phyloP scores from a whole-genome alignment of 1,140 invertebrate species.

The Goniozus legneri region DNA sequence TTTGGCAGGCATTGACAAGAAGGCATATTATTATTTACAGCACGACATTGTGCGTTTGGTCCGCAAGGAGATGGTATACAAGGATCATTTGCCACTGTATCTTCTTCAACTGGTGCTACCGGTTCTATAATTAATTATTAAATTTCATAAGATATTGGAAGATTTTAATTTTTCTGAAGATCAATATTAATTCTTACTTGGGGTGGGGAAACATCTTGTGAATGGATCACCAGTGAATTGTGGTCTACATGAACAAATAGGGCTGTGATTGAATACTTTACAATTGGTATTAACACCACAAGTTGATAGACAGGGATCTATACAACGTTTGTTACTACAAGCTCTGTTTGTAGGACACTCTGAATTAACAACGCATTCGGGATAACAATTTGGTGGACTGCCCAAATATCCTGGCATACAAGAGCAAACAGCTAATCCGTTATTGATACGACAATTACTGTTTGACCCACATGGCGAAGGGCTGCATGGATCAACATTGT shows the following conservation, averaged over 20 bases:
- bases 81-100: conserved; percentile 29
- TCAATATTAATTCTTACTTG: conserved; percentile 51
- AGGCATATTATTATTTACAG: conserved; percentile 35
- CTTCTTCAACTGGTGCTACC: conserved; percentile 6
- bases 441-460: conserved; percentile 63
- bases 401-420: conserved; percentile 61
- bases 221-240: conserved; percentile 58
- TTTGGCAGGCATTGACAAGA: conserved; percentile 64
- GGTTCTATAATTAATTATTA: conserved; percentile 4
- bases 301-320: conserved; percentile 52
- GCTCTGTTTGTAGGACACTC: conserved; percentile 50
- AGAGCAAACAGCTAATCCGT: conserved; percentile 62
- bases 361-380: conserved; percentile 52
- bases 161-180: too few relatives aligned
- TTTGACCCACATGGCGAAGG: conserved; percentile 69
- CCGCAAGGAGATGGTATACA: conserved; percentile 55
- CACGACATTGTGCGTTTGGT: conserved; percentile 49
- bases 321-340: conserved; percentile 55
- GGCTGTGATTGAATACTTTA: conserved; percentile 48
- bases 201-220: conserved; percentile 49
- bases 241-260: conserved; percentile 51
- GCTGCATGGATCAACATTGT: conserved; percentile 58
- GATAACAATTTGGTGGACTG: conserved; percentile 44
- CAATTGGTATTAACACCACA: conserved; percentile 54
- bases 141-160: background rate